Conservation (phyloP, 2,113 vertebrate species). For the Nothobranchius kuhntae region DNA sequence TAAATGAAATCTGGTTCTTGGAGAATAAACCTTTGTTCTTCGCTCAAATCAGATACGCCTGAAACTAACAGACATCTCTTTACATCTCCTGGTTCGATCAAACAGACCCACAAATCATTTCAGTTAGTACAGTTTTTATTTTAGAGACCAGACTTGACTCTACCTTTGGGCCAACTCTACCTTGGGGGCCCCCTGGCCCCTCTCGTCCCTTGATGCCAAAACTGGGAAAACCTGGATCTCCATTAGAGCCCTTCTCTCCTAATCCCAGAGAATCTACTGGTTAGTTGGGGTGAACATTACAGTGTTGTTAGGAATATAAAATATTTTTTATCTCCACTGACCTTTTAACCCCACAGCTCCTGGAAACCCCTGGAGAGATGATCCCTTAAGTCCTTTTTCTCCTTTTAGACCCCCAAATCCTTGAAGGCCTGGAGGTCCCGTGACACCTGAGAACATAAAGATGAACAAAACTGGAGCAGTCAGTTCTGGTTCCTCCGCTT, state of each 20-base stretch:
- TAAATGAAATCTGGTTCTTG: no score
- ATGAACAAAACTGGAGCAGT: background rate
- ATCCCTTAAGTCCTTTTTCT: slow-evolving; percentile 62
- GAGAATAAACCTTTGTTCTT: no score
- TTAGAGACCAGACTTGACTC: background rate
- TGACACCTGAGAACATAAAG: slow-evolving; percentile 54
- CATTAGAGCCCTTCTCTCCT: slow-evolving; percentile 71
- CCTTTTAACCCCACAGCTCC: slow-evolving; percentile 76
- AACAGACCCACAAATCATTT: background rate
- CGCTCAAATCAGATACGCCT: no score
- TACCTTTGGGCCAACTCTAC: slow-evolving; percentile 75
- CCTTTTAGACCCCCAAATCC: slow-evolving; percentile 66
- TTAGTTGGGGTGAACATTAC: background rate
- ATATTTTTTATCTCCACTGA: slow-evolving; percentile 15
- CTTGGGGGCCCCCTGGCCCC: slow-evolving; percentile 73
- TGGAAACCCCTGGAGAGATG: slow-evolving; percentile 54
- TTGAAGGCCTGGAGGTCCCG: slow-evolving; percentile 49
- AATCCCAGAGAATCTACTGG: background rate
- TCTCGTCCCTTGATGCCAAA: slow-evolving; percentile 68
- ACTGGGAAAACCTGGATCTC: slow-evolving; percentile 55
- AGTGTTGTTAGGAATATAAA: no score
- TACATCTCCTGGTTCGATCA: no score
- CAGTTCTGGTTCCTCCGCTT: no score
- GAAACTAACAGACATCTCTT: no score
- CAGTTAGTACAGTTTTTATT: background rate